A percentile compares a stretch with the other conserved stretches of the same genome.
Conservation (phyloP, 2,113 vertebrate species). For the Neodon shergylaensis region DNA sequence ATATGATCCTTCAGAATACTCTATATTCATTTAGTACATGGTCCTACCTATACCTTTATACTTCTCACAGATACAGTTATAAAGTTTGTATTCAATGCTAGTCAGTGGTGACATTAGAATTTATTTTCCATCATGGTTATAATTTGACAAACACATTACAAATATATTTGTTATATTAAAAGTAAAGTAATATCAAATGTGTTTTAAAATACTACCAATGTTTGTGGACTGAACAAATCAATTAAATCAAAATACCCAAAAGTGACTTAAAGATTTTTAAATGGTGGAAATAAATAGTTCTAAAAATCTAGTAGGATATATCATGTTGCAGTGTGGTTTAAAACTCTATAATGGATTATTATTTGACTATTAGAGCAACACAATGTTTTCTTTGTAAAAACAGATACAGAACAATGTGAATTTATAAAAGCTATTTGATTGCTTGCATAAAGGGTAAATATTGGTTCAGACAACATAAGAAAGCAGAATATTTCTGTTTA, state of each 20-base stretch:
- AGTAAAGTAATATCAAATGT: background rate
- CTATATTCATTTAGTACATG: background rate
- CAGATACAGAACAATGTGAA: background rate
- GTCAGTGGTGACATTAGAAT: background rate
- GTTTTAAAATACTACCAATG: background rate
- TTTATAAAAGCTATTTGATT: background rate
- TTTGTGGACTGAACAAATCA: background rate
- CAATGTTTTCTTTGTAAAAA: conserved; percentile 9
- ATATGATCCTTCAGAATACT: background rate
- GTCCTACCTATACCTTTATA: background rate
- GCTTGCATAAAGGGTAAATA: background rate
- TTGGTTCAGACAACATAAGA: background rate
- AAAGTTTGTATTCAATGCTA: background rate
- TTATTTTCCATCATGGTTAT: background rate
- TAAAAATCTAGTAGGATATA: background rate
- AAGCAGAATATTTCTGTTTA: background rate
- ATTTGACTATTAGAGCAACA: conserved; percentile 7
- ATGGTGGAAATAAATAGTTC: background rate
- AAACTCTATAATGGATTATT: background rate
- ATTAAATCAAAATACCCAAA: background rate
- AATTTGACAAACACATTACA: background rate
- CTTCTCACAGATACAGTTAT: background rate
- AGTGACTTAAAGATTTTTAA: background rate
- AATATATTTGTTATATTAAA: background rate
- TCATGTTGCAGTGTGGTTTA: background rate